These are phyloP conservation scores for Acleris cristana DNA, from an alignment of 2,888 invertebrate genomes.

Conservation along the genomic window DNA sequence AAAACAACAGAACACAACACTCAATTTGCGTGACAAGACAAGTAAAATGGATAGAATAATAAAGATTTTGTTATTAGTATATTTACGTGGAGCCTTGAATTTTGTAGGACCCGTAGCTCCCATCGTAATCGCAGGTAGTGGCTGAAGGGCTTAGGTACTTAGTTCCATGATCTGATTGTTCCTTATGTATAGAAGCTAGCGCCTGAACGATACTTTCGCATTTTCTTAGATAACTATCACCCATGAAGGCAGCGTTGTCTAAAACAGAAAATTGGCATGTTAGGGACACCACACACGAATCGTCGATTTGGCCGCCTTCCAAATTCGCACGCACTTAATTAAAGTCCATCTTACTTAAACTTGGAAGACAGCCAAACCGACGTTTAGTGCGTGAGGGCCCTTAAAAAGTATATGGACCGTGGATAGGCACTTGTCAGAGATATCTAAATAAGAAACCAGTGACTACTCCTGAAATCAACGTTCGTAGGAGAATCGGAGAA, in stretches of 20 bases:
- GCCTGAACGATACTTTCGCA: constrained; percentile 87
- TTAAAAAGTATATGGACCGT: too few species aligned
- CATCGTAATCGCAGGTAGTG: constrained; percentile 86
- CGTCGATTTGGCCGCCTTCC: too few species aligned
- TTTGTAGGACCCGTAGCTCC: constrained; percentile 84
- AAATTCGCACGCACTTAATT: too few species aligned
- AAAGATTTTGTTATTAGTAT: neutral
- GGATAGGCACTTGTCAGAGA: too few species aligned
- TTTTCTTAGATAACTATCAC: constrained; percentile 85
- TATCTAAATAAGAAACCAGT: too few species aligned
- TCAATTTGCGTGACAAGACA: too few species aligned
- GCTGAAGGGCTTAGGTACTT: constrained; percentile 76
- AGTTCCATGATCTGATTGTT: constrained; percentile 85
- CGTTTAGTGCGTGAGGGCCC: too few species aligned
- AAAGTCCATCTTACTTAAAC: too few species aligned
- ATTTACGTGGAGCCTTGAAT: constrained; percentile 80
- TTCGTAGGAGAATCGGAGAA: too few species aligned
- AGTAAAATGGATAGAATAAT: constrained; percentile 5
- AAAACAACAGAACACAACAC: too few species aligned
- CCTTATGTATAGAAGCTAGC: constrained; percentile 73
- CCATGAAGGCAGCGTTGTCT: constrained; percentile 75
- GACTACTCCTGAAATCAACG: too few species aligned
- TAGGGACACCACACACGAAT: neutral
- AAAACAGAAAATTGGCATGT: constrained; percentile 38
- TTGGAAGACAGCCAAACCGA: too few species aligned